Percentiles rank a stretch among this genome's conserved stretches.
These are phyloP conservation scores for Polyommatus icarus DNA, from an alignment of 2,888 invertebrate species.

Conservation along the genomic window DNA sequence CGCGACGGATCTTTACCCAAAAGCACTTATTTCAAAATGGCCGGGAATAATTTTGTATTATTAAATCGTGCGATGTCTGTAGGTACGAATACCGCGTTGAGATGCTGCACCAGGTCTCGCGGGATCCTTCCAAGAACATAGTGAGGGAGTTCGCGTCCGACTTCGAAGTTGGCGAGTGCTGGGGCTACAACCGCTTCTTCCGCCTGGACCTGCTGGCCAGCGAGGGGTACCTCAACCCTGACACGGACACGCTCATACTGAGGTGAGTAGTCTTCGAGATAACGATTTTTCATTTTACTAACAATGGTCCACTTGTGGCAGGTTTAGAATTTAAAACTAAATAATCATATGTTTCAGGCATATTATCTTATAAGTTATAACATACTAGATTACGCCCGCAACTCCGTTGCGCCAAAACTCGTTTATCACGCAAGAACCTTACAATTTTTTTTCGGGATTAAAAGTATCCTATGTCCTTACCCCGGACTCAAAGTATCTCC, in stretches of 20 bases:
- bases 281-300: too few relatives aligned
- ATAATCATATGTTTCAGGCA: too few relatives aligned
- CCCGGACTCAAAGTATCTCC: too few relatives aligned
- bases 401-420: too few relatives aligned
- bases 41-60: neutral
- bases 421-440: too few relatives aligned
- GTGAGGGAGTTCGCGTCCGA: constrained; percentile 97
- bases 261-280: constrained; percentile 70
- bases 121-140: constrained; percentile 92
- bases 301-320: too few relatives aligned
- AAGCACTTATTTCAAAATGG: neutral
- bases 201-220: constrained; percentile 92
- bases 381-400: too few relatives aligned
- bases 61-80: neutral
- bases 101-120: constrained; percentile 94
- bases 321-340: too few relatives aligned
- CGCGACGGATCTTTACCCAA: neutral
- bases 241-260: constrained; percentile 90
- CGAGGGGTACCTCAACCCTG: constrained; percentile 93
- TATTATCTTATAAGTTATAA: too few relatives aligned
- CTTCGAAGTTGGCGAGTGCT: constrained; percentile 97
- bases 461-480: too few relatives aligned
- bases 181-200: constrained; percentile 97
- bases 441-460: too few relatives aligned
- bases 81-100: constrained; percentile 96